Percentiles rank a stretch among this genome's conserved stretches.
phyloP scores from a whole-genome alignment of 1,140 invertebrate species.

The Coenobita brevimanus region DNA sequence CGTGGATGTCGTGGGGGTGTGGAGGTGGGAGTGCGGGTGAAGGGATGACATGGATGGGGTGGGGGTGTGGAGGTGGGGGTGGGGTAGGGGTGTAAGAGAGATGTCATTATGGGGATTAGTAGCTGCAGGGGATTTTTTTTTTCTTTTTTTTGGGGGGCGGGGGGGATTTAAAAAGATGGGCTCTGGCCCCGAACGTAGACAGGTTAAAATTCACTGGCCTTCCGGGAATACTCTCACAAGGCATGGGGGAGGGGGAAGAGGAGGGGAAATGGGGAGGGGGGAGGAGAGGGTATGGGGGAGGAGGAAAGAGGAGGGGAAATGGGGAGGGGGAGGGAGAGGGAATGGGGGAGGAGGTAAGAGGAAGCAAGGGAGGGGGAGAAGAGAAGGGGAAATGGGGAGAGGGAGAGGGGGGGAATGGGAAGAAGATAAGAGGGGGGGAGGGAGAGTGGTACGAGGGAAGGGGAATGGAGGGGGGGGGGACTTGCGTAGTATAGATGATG shows the following conservation, averaged over 20 bases:
- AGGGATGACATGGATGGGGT: background rate
- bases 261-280: background rate
- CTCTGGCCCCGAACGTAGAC: too few relatives aligned
- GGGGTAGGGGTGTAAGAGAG: too few relatives aligned
- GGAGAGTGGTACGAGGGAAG: background rate
- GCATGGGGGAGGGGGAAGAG: background rate
- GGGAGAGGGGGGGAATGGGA: background rate
- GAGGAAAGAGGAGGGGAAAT: too few relatives aligned
- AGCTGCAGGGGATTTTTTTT: too few relatives aligned
- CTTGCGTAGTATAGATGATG: too few relatives aligned
- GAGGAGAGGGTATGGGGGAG: background rate
- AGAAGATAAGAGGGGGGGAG: background rate
- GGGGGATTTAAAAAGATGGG: too few relatives aligned
- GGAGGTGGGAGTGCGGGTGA: background rate
- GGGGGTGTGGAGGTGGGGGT: background rate
- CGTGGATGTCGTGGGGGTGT: too few relatives aligned
- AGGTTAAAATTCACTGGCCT: too few relatives aligned
- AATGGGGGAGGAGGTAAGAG: background rate
- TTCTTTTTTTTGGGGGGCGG: too few relatives aligned
- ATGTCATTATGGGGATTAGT: too few relatives aligned
- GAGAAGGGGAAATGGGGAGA: background rate
- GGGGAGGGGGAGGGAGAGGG: background rate
- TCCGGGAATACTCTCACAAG: too few relatives aligned
- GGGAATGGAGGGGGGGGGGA: too few relatives aligned
- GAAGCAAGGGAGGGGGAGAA: background rate